A percentile compares a stretch with the other conserved stretches of the same genome.
Conservation (phyloP, 2,113 vertebrate genomes). For the Rhineura floridana region DNA sequence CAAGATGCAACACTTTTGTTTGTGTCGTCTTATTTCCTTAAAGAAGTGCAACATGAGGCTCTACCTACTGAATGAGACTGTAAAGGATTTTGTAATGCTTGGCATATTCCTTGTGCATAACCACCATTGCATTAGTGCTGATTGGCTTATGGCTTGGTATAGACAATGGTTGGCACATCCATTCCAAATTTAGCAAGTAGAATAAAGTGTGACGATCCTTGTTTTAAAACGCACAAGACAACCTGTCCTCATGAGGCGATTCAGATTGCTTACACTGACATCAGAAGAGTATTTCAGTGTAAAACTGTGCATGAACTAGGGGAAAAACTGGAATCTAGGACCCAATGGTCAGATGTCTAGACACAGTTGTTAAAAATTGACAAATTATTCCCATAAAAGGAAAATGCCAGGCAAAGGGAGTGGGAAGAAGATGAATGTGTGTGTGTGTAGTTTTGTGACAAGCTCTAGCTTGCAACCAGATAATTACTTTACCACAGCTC, state of each 20-base stretch:
- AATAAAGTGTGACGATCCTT: background rate
- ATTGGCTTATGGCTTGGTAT: background rate
- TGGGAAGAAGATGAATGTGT: too few species aligned
- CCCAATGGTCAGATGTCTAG: too few species aligned
- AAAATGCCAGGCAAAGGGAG: too few species aligned
- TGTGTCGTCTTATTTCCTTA: conserved; percentile 9
- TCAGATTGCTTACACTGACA: background rate
- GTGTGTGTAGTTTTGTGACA: too few species aligned
- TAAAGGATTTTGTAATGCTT: background rate
- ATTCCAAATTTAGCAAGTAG: background rate
- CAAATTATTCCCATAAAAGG: too few species aligned
- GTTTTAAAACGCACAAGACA: background rate
- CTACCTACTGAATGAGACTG: conserved; percentile 18
- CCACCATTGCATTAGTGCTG: conserved; percentile 13
- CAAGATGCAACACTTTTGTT: background rate
- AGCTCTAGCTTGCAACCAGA: too few species aligned
- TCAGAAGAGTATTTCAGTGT: background rate
- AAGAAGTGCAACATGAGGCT: conserved; percentile 28
- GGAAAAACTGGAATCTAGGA: too few species aligned
- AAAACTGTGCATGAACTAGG: too few species aligned
- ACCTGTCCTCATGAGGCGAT: background rate
- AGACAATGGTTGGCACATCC: background rate
- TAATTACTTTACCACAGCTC: too few species aligned
- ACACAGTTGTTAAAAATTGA: too few species aligned
- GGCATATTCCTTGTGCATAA: background rate